These are phyloP conservation scores for Sinocyclocheilus grahami DNA, from an alignment of 2,113 vertebrate genomes.

Conservation along the genomic window DNA sequence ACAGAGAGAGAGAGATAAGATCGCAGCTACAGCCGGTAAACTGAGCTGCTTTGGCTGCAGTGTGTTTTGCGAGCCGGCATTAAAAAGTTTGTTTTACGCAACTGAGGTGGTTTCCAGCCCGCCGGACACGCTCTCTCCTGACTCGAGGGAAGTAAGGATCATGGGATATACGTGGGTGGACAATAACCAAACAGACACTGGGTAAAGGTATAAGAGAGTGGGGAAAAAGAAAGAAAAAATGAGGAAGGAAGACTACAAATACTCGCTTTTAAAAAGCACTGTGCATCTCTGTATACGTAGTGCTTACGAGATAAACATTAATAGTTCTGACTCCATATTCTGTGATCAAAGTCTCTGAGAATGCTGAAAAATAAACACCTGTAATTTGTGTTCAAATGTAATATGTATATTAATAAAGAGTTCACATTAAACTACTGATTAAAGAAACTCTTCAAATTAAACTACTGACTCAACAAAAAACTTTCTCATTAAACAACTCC, in stretches of 20 bases:
- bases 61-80: constrained; percentile 60
- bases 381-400: too few relatives aligned
- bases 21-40: constrained; percentile 10
- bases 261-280: background rate
- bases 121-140: background rate
- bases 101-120: constrained; percentile 46
- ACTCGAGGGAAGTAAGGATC: background rate
- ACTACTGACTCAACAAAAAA: too few relatives aligned
- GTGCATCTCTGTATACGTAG: background rate
- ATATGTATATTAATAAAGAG: background rate
- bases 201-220: background rate
- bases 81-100: constrained; percentile 55
- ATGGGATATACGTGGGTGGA: constrained; percentile 19
- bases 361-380: background rate
- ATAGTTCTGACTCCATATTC: background rate
- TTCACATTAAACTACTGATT: background rate
- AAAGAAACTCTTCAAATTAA: background rate
- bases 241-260: background rate
- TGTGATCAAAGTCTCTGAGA: background rate
- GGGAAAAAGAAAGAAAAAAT: constrained; percentile 8
- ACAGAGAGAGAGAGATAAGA: constrained; percentile 34
- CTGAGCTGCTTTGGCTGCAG: constrained; percentile 11
- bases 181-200: constrained; percentile 1
- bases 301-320: background rate
- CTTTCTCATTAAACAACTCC: background rate